Conservation (phyloP, 2,113 vertebrate genomes). For the Gambusia affinis region DNA sequence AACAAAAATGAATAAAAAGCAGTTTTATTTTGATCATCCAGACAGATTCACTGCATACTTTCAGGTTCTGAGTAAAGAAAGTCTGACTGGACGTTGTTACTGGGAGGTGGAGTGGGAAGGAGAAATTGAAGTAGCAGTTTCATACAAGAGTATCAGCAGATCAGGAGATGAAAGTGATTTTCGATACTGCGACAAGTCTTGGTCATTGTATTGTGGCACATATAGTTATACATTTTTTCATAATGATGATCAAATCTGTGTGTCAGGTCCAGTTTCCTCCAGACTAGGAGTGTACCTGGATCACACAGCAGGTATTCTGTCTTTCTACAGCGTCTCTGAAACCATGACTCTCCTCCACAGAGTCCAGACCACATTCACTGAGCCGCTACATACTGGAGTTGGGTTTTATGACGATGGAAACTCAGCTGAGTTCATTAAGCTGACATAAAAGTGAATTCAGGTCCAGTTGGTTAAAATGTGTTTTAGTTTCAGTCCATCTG, state of each 20-base stretch:
- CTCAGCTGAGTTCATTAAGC: background rate
- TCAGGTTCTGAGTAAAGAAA: background rate
- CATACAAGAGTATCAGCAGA: constrained; percentile 10
- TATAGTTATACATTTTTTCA: background rate
- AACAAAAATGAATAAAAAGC: background rate
- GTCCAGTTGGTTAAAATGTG: background rate
- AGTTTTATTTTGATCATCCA: background rate
- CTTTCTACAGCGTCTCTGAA: no score
- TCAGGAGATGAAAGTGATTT: background rate
- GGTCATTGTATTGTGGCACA: background rate
- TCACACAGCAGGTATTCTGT: no score
- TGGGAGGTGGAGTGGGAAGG: no score
- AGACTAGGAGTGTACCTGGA: no score
- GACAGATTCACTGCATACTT: background rate
- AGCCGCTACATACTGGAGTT: background rate
- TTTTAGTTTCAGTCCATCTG: background rate
- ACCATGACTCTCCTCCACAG: background rate
- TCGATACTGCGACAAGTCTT: background rate
- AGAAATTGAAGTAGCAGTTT: background rate
- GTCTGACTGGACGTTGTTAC: no score
- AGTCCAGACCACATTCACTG: background rate
- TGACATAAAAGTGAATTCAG: background rate
- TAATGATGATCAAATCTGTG: background rate
- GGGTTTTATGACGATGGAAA: background rate
- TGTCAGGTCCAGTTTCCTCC: background rate